Conservation (phyloP, 2,888 invertebrate species). For the Chaetogeoica ovagalla region DNA sequence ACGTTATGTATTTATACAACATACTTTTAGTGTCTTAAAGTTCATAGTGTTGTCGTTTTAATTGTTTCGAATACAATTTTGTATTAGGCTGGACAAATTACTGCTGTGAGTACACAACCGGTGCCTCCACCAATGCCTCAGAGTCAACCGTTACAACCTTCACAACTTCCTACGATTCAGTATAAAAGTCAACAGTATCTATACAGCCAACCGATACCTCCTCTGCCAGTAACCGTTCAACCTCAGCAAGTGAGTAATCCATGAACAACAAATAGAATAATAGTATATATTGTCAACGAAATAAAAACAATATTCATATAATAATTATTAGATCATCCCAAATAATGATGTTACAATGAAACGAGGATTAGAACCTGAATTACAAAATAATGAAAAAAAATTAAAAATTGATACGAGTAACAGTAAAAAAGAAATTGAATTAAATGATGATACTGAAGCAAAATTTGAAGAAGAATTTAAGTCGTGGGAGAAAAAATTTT, state of each 20-base stretch:
- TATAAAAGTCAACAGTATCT: slow-evolving; percentile 27
- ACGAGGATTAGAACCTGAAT: slow-evolving; percentile 36
- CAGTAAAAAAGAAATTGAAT: slow-evolving; percentile 55
- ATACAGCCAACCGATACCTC: slow-evolving; percentile 8
- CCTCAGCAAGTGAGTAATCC: slow-evolving; percentile 29
- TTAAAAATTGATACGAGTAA: slow-evolving; percentile 10
- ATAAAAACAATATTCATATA: not conserved
- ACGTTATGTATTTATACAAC: not conserved
- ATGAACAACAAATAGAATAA: not conserved
- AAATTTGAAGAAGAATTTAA: slow-evolving; percentile 86
- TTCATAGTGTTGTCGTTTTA: not conserved
- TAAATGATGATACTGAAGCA: slow-evolving; percentile 70
- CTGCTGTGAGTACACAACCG: slow-evolving; percentile 58
- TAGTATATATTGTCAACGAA: not conserved
- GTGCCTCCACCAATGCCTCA: slow-evolving; percentile 57
- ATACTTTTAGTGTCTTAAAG: not conserved
- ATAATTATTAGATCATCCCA: not conserved
- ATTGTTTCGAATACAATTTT: not conserved
- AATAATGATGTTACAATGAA: slow-evolving; percentile 25
- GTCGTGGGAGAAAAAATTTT: slow-evolving; percentile 90
- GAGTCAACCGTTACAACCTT: slow-evolving; percentile 21
- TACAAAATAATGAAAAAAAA: slow-evolving; percentile 40
- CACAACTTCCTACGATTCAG: slow-evolving; percentile 13
- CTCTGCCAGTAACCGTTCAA: slow-evolving; percentile 16
- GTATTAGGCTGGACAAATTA: slow-evolving; percentile 57